phyloP scores from a whole-genome alignment of 2,113 vertebrate genomes.

The Pimephales promelas region DNA sequence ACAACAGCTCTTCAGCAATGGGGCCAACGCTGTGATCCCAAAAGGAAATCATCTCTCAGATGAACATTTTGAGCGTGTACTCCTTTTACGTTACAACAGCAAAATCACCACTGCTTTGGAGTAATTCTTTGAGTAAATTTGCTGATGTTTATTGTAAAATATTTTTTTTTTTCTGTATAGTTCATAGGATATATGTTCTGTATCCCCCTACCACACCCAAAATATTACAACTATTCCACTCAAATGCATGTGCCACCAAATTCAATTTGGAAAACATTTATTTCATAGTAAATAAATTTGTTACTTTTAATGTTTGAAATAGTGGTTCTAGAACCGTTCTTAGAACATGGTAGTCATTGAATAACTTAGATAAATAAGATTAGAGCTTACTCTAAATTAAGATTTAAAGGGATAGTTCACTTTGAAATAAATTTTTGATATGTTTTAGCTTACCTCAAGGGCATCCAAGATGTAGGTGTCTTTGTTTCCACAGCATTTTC shows the following conservation, averaged over 20 bases:
- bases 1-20: constrained; percentile 73
- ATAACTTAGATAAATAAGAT: not conserved
- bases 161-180: not conserved
- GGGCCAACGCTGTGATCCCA: constrained; percentile 68
- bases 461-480: too few species aligned
- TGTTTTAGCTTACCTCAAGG: too few species aligned
- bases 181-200: not conserved
- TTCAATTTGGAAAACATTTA: not conserved
- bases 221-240: not conserved
- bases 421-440: too few species aligned
- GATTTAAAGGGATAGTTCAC: too few species aligned
- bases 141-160: not conserved
- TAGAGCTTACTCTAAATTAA: not conserved
- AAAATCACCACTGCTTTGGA: constrained; percentile 48
- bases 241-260: not conserved
- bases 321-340: constrained; percentile 2
- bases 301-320: constrained; percentile 1
- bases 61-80: constrained; percentile 73
- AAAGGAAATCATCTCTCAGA: constrained; percentile 72
- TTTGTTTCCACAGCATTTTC: too few species aligned
- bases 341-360: not conserved
- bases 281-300: constrained; percentile 5
- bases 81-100: constrained; percentile 74
- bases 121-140: not conserved
- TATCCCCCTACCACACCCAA: too few species aligned